Conservation (phyloP, 2,113 vertebrate species). For the Phylloscopus trochiloides region DNA sequence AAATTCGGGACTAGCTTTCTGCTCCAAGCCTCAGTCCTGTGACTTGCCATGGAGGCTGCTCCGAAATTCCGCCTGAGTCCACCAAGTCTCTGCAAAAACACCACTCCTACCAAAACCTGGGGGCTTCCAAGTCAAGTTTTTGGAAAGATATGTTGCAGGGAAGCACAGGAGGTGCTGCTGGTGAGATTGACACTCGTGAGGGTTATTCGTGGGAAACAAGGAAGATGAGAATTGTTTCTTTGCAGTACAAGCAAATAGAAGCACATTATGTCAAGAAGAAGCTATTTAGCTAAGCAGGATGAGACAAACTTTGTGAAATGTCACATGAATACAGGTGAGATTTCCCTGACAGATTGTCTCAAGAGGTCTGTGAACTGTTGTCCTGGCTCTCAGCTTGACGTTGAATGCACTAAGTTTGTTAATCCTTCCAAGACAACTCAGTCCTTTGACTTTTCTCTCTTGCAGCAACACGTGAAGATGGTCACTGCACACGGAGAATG, state of each 20-base stretch:
- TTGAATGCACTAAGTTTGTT: background rate
- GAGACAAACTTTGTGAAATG: background rate
- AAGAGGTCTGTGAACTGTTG: background rate
- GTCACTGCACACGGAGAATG: background rate
- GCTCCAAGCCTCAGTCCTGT: background rate
- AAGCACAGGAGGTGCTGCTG: background rate
- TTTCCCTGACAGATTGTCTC: background rate
- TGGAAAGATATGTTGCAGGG: accelerated
- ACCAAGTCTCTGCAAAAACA: background rate
- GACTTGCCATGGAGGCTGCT: background rate
- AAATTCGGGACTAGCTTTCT: constrained; percentile 53
- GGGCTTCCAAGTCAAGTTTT: accelerated
- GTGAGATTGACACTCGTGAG: background rate
- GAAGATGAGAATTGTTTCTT: background rate
- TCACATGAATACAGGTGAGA: background rate
- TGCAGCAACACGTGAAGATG: background rate
- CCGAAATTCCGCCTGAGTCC: background rate
- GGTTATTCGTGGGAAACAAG: background rate
- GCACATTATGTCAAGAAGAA: background rate
- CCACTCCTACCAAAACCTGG: background rate
- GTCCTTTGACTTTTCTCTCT: background rate
- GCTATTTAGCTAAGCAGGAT: background rate
- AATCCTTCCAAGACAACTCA: background rate
- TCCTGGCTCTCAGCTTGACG: background rate
- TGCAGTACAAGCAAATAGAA: background rate